Percentiles rank a stretch among this genome's conserved stretches.
Evolutionary conservation across 2,113 vertebrate genomes (phyloP).

Genomic region (Chamaea fasciata): DNA sequence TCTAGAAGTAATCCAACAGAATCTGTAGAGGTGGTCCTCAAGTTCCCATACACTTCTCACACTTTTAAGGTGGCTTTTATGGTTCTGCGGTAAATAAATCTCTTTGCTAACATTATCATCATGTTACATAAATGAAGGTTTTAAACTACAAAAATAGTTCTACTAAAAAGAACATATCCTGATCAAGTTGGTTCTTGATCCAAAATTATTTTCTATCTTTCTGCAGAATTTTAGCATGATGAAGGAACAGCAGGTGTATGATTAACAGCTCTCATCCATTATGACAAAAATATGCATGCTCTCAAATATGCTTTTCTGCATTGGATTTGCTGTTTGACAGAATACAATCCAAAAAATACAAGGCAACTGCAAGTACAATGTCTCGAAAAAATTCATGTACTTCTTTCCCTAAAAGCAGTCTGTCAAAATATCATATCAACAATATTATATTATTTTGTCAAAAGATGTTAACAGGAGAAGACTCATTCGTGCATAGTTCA

Average conservation of each 20-base stretch:
- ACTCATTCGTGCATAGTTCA: background rate
- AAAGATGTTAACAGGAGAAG: background rate
- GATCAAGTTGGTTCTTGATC: background rate
- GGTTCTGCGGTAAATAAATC: background rate
- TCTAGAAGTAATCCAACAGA: background rate
- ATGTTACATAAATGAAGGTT: background rate
- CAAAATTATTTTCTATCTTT: background rate
- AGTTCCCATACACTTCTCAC: background rate
- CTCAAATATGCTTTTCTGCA: background rate
- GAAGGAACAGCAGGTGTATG: background rate
- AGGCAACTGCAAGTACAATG: background rate
- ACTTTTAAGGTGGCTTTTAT: background rate
- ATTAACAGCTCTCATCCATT: background rate
- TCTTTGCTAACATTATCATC: background rate
- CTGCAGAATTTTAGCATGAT: background rate
- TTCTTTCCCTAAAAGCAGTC: background rate
- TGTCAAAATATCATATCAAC: background rate
- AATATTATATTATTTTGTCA: background rate
- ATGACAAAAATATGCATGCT: background rate
- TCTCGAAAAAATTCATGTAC: background rate
- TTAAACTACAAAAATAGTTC: background rate
- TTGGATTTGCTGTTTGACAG: background rate
- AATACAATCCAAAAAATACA: background rate
- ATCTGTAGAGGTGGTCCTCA: fast-evolving
- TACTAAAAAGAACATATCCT: background rate